Evolutionary conservation across 30 jellyfish, hydroid and myxozoan genomes (phyloP).

Genomic region (Clytia hemisphaerica): DNA sequence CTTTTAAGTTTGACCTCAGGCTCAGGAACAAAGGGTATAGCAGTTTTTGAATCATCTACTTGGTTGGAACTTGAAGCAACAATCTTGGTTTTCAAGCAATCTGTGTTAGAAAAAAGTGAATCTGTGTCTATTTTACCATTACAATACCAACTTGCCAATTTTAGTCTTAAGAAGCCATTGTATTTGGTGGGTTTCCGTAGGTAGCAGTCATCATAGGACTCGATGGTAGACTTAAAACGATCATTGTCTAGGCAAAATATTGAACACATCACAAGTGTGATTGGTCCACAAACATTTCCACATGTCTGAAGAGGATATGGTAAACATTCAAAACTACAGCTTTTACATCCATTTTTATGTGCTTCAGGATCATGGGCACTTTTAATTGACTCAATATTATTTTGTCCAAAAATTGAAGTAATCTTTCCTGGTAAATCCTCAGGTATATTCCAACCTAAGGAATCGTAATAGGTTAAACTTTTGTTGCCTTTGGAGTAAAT

Average conservation of each 20-base stretch:
- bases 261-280: background rate
- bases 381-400: too few species aligned
- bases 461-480: slow-evolving; percentile 22
- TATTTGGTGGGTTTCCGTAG: slow-evolving; percentile 15
- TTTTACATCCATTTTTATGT: too few species aligned
- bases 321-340: too few species aligned
- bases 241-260: slow-evolving; percentile 3
- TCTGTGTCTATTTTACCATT: background rate
- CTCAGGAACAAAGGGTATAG: background rate
- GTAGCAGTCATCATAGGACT: slow-evolving; percentile 4
- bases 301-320: slow-evolving; percentile 27
- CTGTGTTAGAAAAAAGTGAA: too few species aligned
- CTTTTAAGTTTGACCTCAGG: slow-evolving; percentile 7
- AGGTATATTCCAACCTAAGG: slow-evolving; percentile 27
- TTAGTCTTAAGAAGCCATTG: slow-evolving; percentile 1
- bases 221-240: background rate
- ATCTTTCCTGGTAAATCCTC: slow-evolving; percentile 1
- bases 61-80: too few species aligned
- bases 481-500: background rate
- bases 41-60: too few species aligned
- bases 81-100: too few species aligned
- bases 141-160: slow-evolving; percentile 17
- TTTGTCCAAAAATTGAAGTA: too few species aligned
- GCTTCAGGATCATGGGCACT: too few species aligned
- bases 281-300: slow-evolving; percentile 30